Base-by-base conservation (phyloP, 2,888 invertebrate genomes). In the Scrobipalpa costella region DNA sequence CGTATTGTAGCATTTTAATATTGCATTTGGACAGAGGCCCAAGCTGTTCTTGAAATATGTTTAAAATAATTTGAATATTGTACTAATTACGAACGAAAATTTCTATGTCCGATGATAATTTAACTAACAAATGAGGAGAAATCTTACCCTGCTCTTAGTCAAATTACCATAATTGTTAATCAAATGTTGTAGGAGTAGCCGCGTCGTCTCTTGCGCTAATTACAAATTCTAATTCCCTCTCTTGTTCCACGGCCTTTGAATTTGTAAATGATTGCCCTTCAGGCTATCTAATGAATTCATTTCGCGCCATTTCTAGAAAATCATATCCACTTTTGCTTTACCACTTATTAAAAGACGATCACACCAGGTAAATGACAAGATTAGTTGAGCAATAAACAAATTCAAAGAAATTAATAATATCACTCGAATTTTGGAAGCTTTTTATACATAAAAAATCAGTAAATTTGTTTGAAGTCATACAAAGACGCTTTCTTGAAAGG, bases 81-180 rank as follows among this genome's bases (percentile, higher is more conserved):
- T 68, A 71, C 70, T 69, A 73, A 70, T 71, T 69, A 63, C 63
- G 64, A 57, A 68, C 65, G 64, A 69, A 73, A 71, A 71, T 71
- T 71, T 77, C 75, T 73, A 71, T 76, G 76, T 84, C 81, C 77
- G 83, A 84, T 86, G 81, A 84, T 87, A 87, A 89, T 89, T 89
- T 87, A 86, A 88, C 87, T 88, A 86, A 88, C 87, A 89, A 91
- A 91, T 89, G 88, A 85, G 84, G 75, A 84, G 86, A 85, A 90
- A 89, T 91, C 88, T 90, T 87, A 88, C 87, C 87, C 88, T 85
- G 86, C 86, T 88, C 86, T 86, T 84, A 90, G 88, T 85, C 85
- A 84, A 88, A 91, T 91, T 91, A 88, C 81, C 90, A 90, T 91
- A 91, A 91, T 91, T 89, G 89, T 85, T 91, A 90, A 91, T 90